Evolutionary conservation across 1,140 invertebrate species (phyloP), one percentile per base, ranked within the genome.

Genomic region (Ceratosolen fusciceps): DNA sequence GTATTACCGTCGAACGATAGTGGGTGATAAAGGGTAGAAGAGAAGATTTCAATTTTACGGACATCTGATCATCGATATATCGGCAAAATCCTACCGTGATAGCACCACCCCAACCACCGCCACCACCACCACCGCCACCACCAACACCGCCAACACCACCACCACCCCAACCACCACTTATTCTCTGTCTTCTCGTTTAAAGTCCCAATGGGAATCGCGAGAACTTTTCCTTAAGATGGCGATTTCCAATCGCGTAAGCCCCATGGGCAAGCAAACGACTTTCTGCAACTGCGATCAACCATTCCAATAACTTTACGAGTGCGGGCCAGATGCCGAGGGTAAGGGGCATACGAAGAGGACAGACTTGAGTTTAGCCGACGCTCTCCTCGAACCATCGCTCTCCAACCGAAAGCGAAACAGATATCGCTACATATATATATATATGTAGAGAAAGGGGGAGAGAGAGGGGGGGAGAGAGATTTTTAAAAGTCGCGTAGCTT

Each of bases 41-140:
- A 29, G 31, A 21, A 31, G 58, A 79, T 79, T 79, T 79, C 77
- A 79, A 79, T 79, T 73, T 73, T 73, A 65, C 58, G 58, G 70
- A 73, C 67, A 78, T 72, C 67, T 71, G 75, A 58, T 70, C 75
- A 39, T 70, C 65, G 49, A 70, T 77, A 60, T 71, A 71, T 62
- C 24, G 49, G 29, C 31, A 70, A 68, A 76, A 68, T 76, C 26
- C 56, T 1, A 29, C 60, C 29, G 19, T 9, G 10, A 12, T 60
- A 31, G n/a, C n/a, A n/a, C n/a, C n/a, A n/a, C n/a, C n/a, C n/a
- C n/a, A n/a, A n/a, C n/a, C n/a, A n/a, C n/a, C n/a, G n/a, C n/a
- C n/a, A n/a, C n/a, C n/a, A n/a, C n/a, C n/a, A n/a, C n/a, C n/a
- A n/a, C n/a, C n/a, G n/a, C n/a, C n/a, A n/a, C n/a, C n/a, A n/a